phyloP scores from a whole-genome alignment of 2,797 vertebrate species.

The Galaxias olidus region DNA sequence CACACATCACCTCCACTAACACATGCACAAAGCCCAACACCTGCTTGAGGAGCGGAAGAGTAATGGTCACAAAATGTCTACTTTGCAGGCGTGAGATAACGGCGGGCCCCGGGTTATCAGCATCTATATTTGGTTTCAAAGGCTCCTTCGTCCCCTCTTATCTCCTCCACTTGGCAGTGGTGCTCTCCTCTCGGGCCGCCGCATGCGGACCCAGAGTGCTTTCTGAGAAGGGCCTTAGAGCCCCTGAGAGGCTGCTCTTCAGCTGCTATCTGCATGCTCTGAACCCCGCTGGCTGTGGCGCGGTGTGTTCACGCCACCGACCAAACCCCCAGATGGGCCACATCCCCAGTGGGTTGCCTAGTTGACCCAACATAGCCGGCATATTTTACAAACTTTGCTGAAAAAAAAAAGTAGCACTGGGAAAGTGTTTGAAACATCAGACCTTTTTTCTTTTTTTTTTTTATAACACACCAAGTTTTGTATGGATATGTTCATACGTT shows the following conservation, averaged over 20 bases:
- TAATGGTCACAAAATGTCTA: conserved; percentile 20
- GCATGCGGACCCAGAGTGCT: conserved; percentile 60
- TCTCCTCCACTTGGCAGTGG: conserved; percentile 55
- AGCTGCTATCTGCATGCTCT: conserved; percentile 60
- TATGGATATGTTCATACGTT: too few species aligned
- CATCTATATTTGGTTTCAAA: conserved; percentile 70
- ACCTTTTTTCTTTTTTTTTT: too few species aligned
- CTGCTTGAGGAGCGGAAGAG: conserved; percentile 15
- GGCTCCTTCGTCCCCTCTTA: conserved; percentile 56
- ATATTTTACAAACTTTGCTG: too few species aligned
- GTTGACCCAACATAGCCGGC: too few species aligned
- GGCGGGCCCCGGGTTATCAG: conserved; percentile 39
- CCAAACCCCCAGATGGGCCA: too few species aligned
- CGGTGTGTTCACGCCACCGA: neutral
- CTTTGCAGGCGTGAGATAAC: conserved; percentile 24
- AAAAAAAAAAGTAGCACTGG: too few species aligned
- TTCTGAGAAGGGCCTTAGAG: conserved; percentile 67
- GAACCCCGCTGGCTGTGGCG: conserved; percentile 49
- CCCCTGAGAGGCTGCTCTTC: conserved; percentile 59
- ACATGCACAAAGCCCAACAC: neutral
- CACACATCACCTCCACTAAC: too few species aligned
- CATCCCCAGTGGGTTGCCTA: too few species aligned
- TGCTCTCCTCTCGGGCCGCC: conserved; percentile 37
- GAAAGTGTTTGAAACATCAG: too few species aligned
- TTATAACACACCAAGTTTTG: too few species aligned